Evolutionary conservation across 2,797 vertebrate genomes (phyloP), one percentile per base, ranked within the genome.

Genomic region (Macropodus opercularis): DNA sequence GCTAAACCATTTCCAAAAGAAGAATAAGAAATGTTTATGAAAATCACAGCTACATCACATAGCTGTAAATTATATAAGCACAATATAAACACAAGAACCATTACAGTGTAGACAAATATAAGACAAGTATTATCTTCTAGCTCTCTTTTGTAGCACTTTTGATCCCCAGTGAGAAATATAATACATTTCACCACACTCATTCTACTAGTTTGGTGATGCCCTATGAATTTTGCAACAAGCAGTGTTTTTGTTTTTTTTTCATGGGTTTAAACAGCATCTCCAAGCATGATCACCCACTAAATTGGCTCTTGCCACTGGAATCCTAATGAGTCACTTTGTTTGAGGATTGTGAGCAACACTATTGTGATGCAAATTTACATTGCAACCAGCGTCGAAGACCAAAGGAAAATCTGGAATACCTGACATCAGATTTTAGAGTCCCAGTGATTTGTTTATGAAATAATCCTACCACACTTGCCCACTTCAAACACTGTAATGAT

Each of bases 291-390:
- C 80, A 62, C 71, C 60, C 62, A 43, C 77, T 83, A 85, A 85
- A 87, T 81, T 86, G 81, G 73, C 80, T 80, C 67, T 58, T 70
- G 64, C 74, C 55, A 12, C 70, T 32, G 64, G 74, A 84, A 85
- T 88, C 32, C 50, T 76, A 86, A 89, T 86, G 78, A 84, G 69
- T 32, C 65, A 1, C 34, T 77, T 68, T 84, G 81, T 87, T 84
- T 79, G 83, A 86, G 78, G 68, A 47, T 77, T 70, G 39, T 6
- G 43, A 71, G 56, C 4, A 22, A 63, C 21, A 66, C 76, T 59
- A 77, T 90, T 89, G 84, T 90, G 77, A 88, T 90, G 89, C 75
- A 85, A 84, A 89, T 88, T 17, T 48, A 17, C 51, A n/a, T 13
- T 9, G 60, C 65, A 73, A 70, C 49, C 46, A n/a, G 40, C 9